Base-by-base conservation (phyloP, 2,888 invertebrate species). In the Plemyria rubiginata region DNA sequence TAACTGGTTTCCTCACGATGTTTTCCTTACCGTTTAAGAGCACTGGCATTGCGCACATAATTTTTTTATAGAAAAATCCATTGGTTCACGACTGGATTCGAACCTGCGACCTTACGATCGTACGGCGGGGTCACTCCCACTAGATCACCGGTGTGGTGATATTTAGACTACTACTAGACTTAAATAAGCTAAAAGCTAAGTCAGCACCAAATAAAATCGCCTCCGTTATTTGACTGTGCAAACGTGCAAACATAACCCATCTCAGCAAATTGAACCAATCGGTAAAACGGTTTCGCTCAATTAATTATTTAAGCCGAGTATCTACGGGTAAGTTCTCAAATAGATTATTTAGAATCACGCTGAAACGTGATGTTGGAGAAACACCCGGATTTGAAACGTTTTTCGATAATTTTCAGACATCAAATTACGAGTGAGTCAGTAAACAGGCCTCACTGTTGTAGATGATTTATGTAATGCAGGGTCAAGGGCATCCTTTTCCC, bases 371-470 rank as follows among this genome's bases (percentile, higher is more conserved):
- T 29, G 40, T 54, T 52, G 15, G 40, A 12, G 54, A 43, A 49
- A 55, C 38, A 52, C 9, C 46, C 54, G 51, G 38, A 55, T 55
- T 46, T 45, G 13, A 54, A 55, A 32, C 46, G 49, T 49, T 32
- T 40, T 15, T 28, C 48, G 40, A 11, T n/a, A 12, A 41, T 53
- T 62, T 22, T 8, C 32, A 32, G 22, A 15, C 36, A 38, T 38
- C 8, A 52, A 52, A 52, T 50, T 38, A 38, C 36, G 3, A 41
- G 3, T 46, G 9, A 8, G 45, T 32, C 32, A 5, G 32, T 32
- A 32, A 32, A 32, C 32, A 32, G 8, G 32, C 32, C 8, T 32
- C 8, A 7, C 32, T 32, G 32, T 32, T 32, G 32, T 3, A 32
- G 32, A 32, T 32, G 8, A 32, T 32, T 32, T 32, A 32, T 32